Evolutionary conservation across 2,888 invertebrate genomes (phyloP).

Genomic region (Xestoiulus laeticollis): DNA sequence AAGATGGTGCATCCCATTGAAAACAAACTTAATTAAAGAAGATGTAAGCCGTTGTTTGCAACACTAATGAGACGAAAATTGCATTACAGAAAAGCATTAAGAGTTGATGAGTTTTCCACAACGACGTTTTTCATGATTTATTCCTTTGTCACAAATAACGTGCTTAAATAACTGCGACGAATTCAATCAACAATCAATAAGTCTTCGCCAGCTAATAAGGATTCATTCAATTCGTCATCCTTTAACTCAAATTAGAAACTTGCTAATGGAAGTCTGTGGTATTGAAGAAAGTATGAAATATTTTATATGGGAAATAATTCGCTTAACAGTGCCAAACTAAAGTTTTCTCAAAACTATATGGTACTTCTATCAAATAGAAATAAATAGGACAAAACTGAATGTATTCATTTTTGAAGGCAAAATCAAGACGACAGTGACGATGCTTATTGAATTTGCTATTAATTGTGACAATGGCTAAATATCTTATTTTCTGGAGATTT

Average conservation of each 20-base stretch:
- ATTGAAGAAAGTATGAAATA: neutral
- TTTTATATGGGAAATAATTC: neutral
- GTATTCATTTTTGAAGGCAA: too few relatives aligned
- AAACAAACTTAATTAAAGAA: neutral
- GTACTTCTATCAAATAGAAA: too few relatives aligned
- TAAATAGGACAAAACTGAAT: too few relatives aligned
- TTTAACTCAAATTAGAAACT: neutral
- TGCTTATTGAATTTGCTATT: neutral
- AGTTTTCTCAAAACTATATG: too few relatives aligned
- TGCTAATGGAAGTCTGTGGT: neutral
- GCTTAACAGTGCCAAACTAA: too few relatives aligned
- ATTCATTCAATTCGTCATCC: neutral
- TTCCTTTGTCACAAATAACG: neutral
- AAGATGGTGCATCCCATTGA: neutral
- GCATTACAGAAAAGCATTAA: constrained; percentile 1
- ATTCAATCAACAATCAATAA: neutral
- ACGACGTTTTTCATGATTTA: neutral
- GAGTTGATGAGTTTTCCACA: neutral
- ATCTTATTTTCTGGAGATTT: neutral
- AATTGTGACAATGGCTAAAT: neutral
- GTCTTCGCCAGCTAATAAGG: neutral
- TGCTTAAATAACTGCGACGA: neutral
- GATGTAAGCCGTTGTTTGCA: neutral
- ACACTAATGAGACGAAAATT: constrained; percentile 10
- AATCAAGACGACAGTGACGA: too few relatives aligned